Conservation (phyloP, 2,113 vertebrate genomes). For the Zingel zingel region DNA sequence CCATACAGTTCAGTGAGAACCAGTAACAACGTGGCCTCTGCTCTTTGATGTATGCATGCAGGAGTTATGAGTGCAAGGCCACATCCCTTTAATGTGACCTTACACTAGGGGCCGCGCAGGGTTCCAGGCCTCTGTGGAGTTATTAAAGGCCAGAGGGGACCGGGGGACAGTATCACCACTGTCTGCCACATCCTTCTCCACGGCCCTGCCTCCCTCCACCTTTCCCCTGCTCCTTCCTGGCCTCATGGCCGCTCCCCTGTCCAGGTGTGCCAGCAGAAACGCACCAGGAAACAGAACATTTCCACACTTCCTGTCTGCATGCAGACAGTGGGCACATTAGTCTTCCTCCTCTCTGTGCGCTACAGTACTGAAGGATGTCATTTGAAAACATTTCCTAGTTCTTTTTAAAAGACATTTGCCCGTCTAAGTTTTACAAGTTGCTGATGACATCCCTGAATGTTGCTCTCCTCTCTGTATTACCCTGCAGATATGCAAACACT, state of each 20-base stretch:
- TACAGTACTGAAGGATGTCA: constrained; percentile 42
- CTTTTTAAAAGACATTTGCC: constrained; percentile 17
- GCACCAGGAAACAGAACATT: constrained; percentile 78
- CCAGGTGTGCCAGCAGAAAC: constrained; percentile 76
- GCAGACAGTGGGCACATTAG: constrained; percentile 51
- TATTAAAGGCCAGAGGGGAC: constrained; percentile 77
- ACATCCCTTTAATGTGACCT: constrained; percentile 76
- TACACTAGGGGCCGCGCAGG: constrained; percentile 64
- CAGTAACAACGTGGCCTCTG: constrained; percentile 36
- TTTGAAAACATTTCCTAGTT: constrained; percentile 48
- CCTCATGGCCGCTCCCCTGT: constrained; percentile 68
- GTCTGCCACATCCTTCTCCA: constrained; percentile 72
- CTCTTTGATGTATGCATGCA: constrained; percentile 75
- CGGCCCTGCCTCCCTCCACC: constrained; percentile 61
- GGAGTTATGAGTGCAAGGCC: constrained; percentile 76
- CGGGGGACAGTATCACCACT: constrained; percentile 60
- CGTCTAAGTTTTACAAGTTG: constrained; percentile 9
- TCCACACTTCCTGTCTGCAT: constrained; percentile 74
- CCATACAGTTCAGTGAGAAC: constrained; percentile 62
- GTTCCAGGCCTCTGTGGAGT: constrained; percentile 72
- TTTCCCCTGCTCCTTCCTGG: constrained; percentile 77
- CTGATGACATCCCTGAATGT: neutral
- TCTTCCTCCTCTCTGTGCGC: constrained; percentile 41
- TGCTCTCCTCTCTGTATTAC: neutral
- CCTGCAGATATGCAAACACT: neutral